A percentile compares a stretch with the other conserved stretches of the same genome.
phyloP scores from a whole-genome alignment of 2,113 vertebrate genomes.

The Athene noctua region DNA sequence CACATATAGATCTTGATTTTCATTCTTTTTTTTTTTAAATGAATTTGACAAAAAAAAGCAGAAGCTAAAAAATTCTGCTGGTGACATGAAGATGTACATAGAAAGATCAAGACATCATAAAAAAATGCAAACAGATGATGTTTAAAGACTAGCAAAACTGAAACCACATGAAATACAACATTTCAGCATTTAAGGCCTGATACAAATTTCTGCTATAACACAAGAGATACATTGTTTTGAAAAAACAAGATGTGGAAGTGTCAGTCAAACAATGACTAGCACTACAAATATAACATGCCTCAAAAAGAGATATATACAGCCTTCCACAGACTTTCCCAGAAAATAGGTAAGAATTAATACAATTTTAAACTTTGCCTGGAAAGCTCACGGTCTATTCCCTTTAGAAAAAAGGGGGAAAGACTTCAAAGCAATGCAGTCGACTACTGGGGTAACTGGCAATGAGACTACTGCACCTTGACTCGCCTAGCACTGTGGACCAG shows the following conservation, averaged over 20 bases:
- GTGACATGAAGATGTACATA: not conserved
- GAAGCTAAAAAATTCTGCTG: not conserved
- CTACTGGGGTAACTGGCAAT: not conserved
- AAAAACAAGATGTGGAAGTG: not conserved
- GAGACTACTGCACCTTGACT: not conserved
- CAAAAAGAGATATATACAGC: not conserved
- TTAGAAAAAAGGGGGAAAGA: not conserved
- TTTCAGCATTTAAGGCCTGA: not conserved
- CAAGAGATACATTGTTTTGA: not conserved
- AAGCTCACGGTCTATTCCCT: not conserved
- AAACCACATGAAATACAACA: not conserved
- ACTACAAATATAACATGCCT: not conserved
- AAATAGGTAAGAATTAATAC: not conserved
- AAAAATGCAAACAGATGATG: not conserved
- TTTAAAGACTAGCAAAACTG: not conserved
- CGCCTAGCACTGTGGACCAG: not conserved
- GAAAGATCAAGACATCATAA: not conserved
- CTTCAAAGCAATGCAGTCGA: not conserved
- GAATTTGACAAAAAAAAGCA: not conserved
- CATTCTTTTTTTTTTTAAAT: not conserved
- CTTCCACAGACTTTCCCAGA: not conserved
- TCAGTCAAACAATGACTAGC: not conserved
- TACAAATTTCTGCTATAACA: not conserved
- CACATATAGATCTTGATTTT: not conserved
- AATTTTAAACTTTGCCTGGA: not conserved